These are phyloP conservation scores for Herminia tarsipennalis DNA, from an alignment of 2,888 invertebrate species.

Conservation along the genomic window DNA sequence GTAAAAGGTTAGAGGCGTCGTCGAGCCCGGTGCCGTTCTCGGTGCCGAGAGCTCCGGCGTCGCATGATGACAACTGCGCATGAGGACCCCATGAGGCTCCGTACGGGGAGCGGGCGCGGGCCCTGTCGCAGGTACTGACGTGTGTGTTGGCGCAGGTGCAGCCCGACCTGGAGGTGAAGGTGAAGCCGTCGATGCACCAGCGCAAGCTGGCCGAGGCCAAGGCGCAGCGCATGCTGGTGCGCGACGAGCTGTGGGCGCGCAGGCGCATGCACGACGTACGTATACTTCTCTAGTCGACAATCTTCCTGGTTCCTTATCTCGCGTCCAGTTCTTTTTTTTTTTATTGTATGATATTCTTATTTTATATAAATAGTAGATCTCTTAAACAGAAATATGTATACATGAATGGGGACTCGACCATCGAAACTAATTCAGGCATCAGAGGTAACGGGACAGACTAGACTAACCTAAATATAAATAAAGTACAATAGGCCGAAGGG, in stretches of 20 bases:
- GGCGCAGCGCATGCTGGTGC: slow-evolving; percentile 90
- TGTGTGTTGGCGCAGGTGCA: slow-evolving; percentile 73
- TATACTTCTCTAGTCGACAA: slow-evolving; percentile 1
- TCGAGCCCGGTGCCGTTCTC: slow-evolving; percentile 71
- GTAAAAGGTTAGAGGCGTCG: slow-evolving; percentile 85
- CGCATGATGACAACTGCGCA: slow-evolving; percentile 70
- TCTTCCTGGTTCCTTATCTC: too few relatives aligned
- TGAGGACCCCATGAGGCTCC: too few relatives aligned
- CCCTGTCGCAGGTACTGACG: neutral
- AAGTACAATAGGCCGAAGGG: too few relatives aligned
- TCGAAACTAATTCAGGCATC: too few relatives aligned
- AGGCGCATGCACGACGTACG: slow-evolving; percentile 87
- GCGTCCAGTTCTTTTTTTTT: too few relatives aligned
- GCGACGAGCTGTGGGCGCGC: slow-evolving; percentile 88
- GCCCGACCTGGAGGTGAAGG: slow-evolving; percentile 97
- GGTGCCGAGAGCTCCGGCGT: slow-evolving; percentile 75
- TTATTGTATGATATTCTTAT: too few relatives aligned
- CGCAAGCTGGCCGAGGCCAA: slow-evolving; percentile 94
- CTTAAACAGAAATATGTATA: too few relatives aligned
- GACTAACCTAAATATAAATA: too few relatives aligned
- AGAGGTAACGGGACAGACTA: too few relatives aligned
- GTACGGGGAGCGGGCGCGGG: neutral
- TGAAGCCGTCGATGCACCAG: slow-evolving; percentile 95
- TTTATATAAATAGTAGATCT: too few relatives aligned
- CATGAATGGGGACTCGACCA: too few relatives aligned